A percentile compares a stretch with the other conserved stretches of the same genome.
Conservation (phyloP, 2,888 invertebrate genomes). For the Villa cingulata region DNA sequence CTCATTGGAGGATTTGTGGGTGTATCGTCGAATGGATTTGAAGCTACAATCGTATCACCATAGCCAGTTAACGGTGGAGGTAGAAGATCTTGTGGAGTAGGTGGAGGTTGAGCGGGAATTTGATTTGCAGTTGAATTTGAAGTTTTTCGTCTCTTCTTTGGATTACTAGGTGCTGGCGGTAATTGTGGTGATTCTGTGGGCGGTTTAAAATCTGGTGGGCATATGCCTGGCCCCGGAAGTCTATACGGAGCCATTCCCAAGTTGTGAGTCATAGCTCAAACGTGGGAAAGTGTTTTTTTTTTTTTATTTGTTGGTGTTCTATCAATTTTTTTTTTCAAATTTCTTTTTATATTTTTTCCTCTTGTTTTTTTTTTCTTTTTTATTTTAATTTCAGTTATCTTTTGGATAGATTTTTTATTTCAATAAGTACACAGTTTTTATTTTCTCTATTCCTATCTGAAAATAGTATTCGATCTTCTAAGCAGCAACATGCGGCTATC, state of each 20-base stretch:
- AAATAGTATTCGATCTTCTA: constrained; percentile 12
- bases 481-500: constrained; percentile 13
- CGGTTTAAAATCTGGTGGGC: constrained; percentile 59
- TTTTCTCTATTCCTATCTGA: constrained; percentile 10
- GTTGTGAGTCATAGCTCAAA: constrained; percentile 55
- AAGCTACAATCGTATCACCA: constrained; percentile 87
- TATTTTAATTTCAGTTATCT: neutral
- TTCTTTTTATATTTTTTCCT: neutral
- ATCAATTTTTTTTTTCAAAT: neutral
- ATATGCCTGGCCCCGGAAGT: constrained; percentile 55
- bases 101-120: constrained; percentile 55
- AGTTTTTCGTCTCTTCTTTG: constrained; percentile 77
- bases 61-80: constrained; percentile 77
- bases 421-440: neutral
- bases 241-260: constrained; percentile 69
- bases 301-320: constrained; percentile 3
- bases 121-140: constrained; percentile 46
- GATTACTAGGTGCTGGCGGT: constrained; percentile 65
- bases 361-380: neutral
- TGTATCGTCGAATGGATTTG: constrained; percentile 89
- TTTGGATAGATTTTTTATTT: no score
- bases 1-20: constrained; percentile 35
- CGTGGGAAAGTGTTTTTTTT: neutral
- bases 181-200: constrained; percentile 57
- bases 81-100: constrained; percentile 58